These are phyloP conservation scores for Epirrhoe tristata DNA, from an alignment of 2,888 invertebrate species.

Conservation along the genomic window DNA sequence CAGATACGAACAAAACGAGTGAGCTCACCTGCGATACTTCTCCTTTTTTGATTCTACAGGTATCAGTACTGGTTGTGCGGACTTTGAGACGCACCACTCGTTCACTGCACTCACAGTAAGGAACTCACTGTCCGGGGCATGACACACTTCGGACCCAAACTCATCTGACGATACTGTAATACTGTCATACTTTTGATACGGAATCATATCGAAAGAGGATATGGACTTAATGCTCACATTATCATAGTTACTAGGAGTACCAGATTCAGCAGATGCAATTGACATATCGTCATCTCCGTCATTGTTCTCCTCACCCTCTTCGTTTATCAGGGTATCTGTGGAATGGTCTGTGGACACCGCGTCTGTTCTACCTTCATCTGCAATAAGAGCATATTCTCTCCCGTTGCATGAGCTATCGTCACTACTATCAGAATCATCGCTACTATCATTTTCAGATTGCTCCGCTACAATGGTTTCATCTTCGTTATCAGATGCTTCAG, in stretches of 20 bases:
- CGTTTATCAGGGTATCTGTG: slow-evolving; percentile 78
- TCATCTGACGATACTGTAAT: slow-evolving; percentile 82
- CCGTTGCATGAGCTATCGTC: slow-evolving; percentile 66
- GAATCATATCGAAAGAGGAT: slow-evolving; percentile 81
- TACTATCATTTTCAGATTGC: slow-evolving; percentile 51
- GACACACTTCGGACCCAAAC: slow-evolving; percentile 81
- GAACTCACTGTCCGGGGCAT: slow-evolving; percentile 78
- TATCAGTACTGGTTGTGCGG: slow-evolving; percentile 72
- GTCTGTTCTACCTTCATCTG: slow-evolving; percentile 71
- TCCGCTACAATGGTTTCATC: slow-evolving; percentile 61
- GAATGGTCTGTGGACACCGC: slow-evolving; percentile 78
- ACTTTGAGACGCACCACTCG: slow-evolving; percentile 81
- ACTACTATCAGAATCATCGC: slow-evolving; percentile 65
- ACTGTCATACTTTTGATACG: slow-evolving; percentile 81
- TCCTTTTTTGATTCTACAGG: slow-evolving; percentile 81
- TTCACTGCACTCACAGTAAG: slow-evolving; percentile 83
- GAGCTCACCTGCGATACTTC: slow-evolving; percentile 83
- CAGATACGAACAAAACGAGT: slow-evolving; percentile 60
- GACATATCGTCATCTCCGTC: slow-evolving; percentile 71
- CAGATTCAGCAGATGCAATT: slow-evolving; percentile 67
- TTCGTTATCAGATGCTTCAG: slow-evolving; percentile 74
- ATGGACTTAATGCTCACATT: slow-evolving; percentile 83
- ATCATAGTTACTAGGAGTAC: slow-evolving; percentile 76
- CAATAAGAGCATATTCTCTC: slow-evolving; percentile 70
- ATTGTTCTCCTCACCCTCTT: slow-evolving; percentile 69